Percentiles rank a stretch among this genome's conserved stretches.
Evolutionary conservation across 2,888 invertebrate genomes (phyloP).

Genomic region (Cepaea hortensis): DNA sequence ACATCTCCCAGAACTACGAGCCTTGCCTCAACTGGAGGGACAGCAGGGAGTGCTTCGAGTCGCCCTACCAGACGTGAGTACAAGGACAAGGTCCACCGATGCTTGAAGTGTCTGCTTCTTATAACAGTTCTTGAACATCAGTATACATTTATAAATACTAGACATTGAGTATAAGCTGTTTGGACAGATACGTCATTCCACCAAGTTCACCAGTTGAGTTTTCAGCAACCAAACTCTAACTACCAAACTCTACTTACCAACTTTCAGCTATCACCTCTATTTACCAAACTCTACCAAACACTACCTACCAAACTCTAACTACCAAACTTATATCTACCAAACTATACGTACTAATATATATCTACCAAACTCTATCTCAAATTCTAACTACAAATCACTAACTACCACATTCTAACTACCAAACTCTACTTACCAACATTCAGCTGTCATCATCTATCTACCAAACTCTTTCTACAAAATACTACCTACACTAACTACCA

Average conservation of each 20-base stretch:
- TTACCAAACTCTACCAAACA: no score
- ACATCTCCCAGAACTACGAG: constrained; percentile 1
- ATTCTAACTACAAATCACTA: neutral
- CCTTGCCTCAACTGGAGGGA: constrained; percentile 24
- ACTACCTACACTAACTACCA: no score
- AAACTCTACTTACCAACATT: neutral
- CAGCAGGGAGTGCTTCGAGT: neutral
- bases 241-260: neutral
- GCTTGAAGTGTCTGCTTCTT: neutral
- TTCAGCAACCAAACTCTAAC: neutral
- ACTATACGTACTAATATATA: no score
- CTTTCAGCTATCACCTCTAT: neutral
- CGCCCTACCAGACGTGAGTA: constrained; percentile 17
- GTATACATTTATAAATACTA: neutral
- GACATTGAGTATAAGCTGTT: neutral
- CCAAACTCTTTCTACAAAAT: neutral
- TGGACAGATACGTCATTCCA: neutral
- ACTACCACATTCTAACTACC: neutral
- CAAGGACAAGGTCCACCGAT: no score
- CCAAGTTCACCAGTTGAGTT: neutral
- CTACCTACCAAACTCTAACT: no score
- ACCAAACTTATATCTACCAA: no score
- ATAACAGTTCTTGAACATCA: neutral
- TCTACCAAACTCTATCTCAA: neutral
- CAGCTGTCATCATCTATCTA: neutral